A percentile compares a stretch with the other conserved stretches of the same genome.
These are phyloP conservation scores for Sprattus sprattus DNA, from an alignment of 2,113 vertebrate species.

Conservation along the genomic window DNA sequence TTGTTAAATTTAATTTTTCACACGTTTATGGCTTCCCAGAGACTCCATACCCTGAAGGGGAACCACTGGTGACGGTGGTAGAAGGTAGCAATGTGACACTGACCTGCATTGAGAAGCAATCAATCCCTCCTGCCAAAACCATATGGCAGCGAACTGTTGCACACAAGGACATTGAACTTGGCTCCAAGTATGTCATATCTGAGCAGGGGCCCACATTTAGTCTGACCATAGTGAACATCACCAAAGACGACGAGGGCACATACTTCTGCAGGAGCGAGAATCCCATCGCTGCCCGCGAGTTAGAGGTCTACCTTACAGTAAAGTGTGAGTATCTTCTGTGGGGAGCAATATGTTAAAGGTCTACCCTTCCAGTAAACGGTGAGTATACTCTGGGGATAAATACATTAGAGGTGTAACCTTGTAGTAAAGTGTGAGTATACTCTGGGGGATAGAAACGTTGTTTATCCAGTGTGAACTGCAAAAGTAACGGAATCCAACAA, in stretches of 20 bases:
- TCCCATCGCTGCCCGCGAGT: constrained; percentile 64
- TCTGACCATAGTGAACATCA: constrained; percentile 83
- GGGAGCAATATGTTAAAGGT: constrained; percentile 73
- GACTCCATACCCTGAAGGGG: constrained; percentile 68
- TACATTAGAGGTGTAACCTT: constrained; percentile 76
- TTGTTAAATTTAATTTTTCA: background rate
- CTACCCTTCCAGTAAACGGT: constrained; percentile 82
- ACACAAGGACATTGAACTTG: constrained; percentile 58
- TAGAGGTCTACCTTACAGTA: constrained; percentile 82
- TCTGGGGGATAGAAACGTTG: background rate
- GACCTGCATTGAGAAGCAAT: constrained; percentile 67
- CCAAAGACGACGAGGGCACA: constrained; percentile 73
- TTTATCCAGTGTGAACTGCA: background rate
- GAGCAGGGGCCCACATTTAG: constrained; percentile 59
- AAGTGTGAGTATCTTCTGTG: constrained; percentile 72
- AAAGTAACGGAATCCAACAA: background rate
- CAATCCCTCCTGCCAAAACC: constrained; percentile 73
- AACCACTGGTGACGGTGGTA: constrained; percentile 77
- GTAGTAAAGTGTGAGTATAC: constrained; percentile 79
- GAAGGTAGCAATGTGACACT: constrained; percentile 72
- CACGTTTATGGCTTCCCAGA: constrained; percentile 61
- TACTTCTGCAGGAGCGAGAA: constrained; percentile 90
- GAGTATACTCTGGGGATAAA: constrained; percentile 55
- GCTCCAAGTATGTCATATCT: constrained; percentile 68
- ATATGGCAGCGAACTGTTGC: constrained; percentile 76